Base-by-base conservation (phyloP, 2,797 vertebrate species). In the Fratercula arctica region DNA sequence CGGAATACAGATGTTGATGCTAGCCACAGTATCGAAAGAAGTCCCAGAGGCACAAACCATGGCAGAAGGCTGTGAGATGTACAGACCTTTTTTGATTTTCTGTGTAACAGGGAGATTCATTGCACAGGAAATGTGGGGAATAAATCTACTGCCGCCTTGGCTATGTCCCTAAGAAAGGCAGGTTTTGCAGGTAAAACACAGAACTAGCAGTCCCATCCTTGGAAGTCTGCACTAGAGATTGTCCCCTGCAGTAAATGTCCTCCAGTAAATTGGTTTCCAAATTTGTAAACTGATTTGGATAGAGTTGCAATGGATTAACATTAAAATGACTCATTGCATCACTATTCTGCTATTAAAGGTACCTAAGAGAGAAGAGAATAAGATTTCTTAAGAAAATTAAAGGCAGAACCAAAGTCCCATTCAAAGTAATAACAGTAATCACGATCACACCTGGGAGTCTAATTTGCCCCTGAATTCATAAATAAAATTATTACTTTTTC, bases 241-340 rank as follows among this genome's bases (percentile, higher is more conserved):
- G 28, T 41, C 21, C 39, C 54, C 82, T 90, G 45, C 10, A 81
- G 10, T 19, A 16, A 17, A 63, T 8, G 14, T 63, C 37, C 35
- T 69, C 31, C 13, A 79, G 46, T 29, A 85, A 85, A 69, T 82
- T 0, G 8, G 39, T 80, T 92, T 92, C 39, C 45, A 59, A 51
- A 79, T 76, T 53, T 90, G 69, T 86, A 89, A 92, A 60, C 87
- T 95, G 57, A 80, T 90, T 92, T 85, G 88, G 84, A 93, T 53
- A 88, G 61, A 90, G 73, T 45, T 72, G 68, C 35, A 87, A 68
- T 2, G 48, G 46, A 73, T 81, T 69, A 81, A 76, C 26, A 83
- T 60, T 67, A 78, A 87, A 83, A 75, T 67, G 25, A 93, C 45
- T 94, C 50, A 50, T 0, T 80, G 20, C 23, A 84, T 54, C n/a